A percentile compares a stretch with the other conserved stretches of the same genome.
Conservation (phyloP, 2,113 vertebrate species). For the Seriola rivoliana region DNA sequence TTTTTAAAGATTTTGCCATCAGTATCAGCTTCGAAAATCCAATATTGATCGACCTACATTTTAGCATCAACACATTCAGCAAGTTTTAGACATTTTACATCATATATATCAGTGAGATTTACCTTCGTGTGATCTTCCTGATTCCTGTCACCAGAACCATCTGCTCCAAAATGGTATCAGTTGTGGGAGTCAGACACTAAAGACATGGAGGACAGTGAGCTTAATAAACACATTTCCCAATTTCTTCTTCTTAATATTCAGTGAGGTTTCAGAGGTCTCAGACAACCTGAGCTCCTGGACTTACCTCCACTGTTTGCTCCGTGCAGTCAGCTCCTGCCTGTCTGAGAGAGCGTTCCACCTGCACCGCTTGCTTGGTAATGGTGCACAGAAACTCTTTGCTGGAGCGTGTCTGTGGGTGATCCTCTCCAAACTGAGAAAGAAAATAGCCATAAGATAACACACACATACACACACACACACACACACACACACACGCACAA, state of each 20-base stretch:
- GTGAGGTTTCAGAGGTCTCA: background rate
- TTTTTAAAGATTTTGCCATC: background rate
- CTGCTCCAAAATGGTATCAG: slow-evolving; percentile 83
- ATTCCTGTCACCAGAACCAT: slow-evolving; percentile 85
- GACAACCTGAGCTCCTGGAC: background rate
- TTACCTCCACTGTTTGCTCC: slow-evolving; percentile 82
- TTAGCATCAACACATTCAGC: background rate
- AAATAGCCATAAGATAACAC: background rate
- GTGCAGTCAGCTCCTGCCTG: slow-evolving; percentile 82
- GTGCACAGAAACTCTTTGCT: slow-evolving; percentile 85
- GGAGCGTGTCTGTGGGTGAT: slow-evolving; percentile 82
- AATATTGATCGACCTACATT: background rate
- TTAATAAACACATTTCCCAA: background rate
- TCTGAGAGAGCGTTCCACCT: slow-evolving; percentile 86
- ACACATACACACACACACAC: background rate
- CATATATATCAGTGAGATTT: slow-evolving; percentile 35
- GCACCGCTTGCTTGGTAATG: slow-evolving; percentile 88
- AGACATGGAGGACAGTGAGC: background rate
- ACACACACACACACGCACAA: background rate
- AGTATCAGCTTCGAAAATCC: background rate
- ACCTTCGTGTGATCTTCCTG: slow-evolving; percentile 81
- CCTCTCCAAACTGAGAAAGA: slow-evolving; percentile 83
- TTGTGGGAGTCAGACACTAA: slow-evolving; percentile 76
- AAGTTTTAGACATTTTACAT: too few species aligned
- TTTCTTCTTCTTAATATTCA: background rate